Base-by-base conservation (phyloP, 1,140 invertebrate genomes). In the Nasonia vitripennis region DNA sequence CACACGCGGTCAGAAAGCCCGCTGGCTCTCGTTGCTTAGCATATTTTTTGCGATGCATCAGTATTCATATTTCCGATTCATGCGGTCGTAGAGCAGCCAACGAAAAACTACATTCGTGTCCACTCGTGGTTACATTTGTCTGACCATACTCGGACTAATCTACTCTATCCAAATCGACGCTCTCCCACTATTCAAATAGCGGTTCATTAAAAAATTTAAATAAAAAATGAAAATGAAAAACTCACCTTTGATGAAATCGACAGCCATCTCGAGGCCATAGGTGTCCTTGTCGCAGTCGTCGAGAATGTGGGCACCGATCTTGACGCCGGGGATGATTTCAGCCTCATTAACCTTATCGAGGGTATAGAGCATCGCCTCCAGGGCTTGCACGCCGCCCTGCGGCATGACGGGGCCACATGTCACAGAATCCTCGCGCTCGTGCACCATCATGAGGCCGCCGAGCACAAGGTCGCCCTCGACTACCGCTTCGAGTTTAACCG, bases 271-370 rank as follows among this genome's bases (percentile, higher is more conserved):
- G 51, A 99, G 93, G 5, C 98, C 98, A 91, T 98, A 99, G 1
- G 98, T 99, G 91, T 99, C 98, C 92, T 98, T 97, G 93, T 99
- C 98, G 93, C 98, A 99, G 92, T 99, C 98, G 90, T 99, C 98
- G 78, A 99, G 94, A 37, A 98, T 96, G 90, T 98, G 96, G 2
- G 97, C 97, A 12, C 98, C 98, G 14, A 99, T 93, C 67, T 94
- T 96, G n/a, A 98, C 95, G 45, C 97, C 97, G 0, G 97, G 96
- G 62, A 97, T 92, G 51, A 93, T 91, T 68, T 95, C 90, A 74
- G 94, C 91, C 27, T 94, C 91, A 92, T 99, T 99, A 31, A 98
- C 95, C 82, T 95, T 94, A 91, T 99, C 98, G 87, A 99, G 89
- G 0, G 98, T 98, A 91, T 97, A 99, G 9, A 99, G 93, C 98